phyloP scores from a whole-genome alignment of 2,888 invertebrate genomes.

The Melangyna quadrimaculata region DNA sequence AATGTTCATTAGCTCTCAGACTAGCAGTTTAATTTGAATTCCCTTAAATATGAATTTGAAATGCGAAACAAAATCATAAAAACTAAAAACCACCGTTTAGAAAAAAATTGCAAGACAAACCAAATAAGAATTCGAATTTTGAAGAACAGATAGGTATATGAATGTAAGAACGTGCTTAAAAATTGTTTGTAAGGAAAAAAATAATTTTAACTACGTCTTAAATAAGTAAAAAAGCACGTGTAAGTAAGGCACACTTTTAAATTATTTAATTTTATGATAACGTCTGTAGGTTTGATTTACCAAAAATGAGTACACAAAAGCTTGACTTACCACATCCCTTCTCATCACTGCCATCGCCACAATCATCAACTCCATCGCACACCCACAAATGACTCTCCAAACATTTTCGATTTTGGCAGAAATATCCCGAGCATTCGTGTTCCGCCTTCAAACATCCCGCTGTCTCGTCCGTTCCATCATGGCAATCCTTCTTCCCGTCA shows the following conservation, averaged over 20 bases:
- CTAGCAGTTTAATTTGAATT: too few relatives aligned
- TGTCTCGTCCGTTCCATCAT: constrained; percentile 87
- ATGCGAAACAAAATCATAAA: too few relatives aligned
- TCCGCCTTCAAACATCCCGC: constrained; percentile 79
- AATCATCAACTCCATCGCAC: constrained; percentile 84
- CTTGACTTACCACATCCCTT: constrained; percentile 82
- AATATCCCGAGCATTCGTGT: constrained; percentile 84
- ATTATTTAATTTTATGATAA: neutral
- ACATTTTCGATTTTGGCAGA: constrained; percentile 84
- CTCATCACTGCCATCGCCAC: constrained; percentile 83
- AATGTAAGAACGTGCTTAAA: too few relatives aligned
- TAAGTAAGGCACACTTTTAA: neutral
- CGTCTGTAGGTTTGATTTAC: too few relatives aligned
- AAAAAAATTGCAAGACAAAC: too few relatives aligned
- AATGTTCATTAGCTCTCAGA: too few relatives aligned
- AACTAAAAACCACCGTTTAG: too few relatives aligned
- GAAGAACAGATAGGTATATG: too few relatives aligned
- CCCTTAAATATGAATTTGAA: too few relatives aligned
- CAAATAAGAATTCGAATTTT: too few relatives aligned
- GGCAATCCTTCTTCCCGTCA: constrained; percentile 87
- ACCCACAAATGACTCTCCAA: constrained; percentile 81
- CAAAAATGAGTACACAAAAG: neutral
- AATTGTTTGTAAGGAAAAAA: too few relatives aligned
- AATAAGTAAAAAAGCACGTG: neutral
- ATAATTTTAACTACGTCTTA: too few relatives aligned